Percentiles rank a stretch among this genome's conserved stretches.
Evolutionary conservation across 2,888 invertebrate genomes (phyloP).

Genomic region (Philaethria dido): DNA sequence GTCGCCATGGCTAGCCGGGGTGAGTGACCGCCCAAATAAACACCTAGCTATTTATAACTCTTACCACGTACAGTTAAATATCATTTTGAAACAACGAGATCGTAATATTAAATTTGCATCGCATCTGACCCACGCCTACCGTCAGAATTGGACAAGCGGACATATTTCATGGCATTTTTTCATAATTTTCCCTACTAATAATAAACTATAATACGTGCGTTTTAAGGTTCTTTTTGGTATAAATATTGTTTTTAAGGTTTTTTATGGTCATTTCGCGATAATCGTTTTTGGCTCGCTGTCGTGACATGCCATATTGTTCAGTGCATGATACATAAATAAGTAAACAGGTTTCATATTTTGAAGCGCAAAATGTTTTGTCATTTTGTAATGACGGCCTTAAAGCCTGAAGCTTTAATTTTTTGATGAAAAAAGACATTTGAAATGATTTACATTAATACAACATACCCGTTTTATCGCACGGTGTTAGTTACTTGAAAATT

Average conservation of each 20-base stretch:
- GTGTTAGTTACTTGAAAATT: too few species aligned
- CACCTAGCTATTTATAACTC: slow-evolving; percentile 45
- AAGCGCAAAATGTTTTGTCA: slow-evolving; percentile 64
- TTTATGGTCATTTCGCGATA: slow-evolving; percentile 61
- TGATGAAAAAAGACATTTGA: slow-evolving; percentile 17
- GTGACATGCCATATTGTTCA: slow-evolving; percentile 82
- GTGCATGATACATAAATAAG: slow-evolving; percentile 74
- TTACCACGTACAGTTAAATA: slow-evolving; percentile 58
- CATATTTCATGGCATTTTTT: slow-evolving; percentile 76
- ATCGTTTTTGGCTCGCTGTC: slow-evolving; percentile 74
- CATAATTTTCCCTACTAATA: slow-evolving; percentile 48
- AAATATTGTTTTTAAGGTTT: slow-evolving; percentile 40
- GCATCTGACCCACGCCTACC: slow-evolving; percentile 80
- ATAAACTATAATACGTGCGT: slow-evolving; percentile 55
- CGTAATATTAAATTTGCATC: slow-evolving; percentile 59
- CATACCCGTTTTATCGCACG: too few species aligned
- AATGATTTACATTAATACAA: not conserved
- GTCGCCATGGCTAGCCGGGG: slow-evolving; percentile 60
- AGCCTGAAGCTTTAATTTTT: slow-evolving; percentile 19
- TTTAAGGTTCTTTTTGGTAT: slow-evolving; percentile 57
- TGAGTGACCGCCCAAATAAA: slow-evolving; percentile 58
- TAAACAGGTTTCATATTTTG: slow-evolving; percentile 69
- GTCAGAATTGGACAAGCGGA: slow-evolving; percentile 69
- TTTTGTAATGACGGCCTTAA: slow-evolving; percentile 63
- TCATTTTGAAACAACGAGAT: slow-evolving; percentile 57